Evolutionary conservation across 2,113 vertebrate species (phyloP).

Genomic region (Xenopus laevis): DNA sequence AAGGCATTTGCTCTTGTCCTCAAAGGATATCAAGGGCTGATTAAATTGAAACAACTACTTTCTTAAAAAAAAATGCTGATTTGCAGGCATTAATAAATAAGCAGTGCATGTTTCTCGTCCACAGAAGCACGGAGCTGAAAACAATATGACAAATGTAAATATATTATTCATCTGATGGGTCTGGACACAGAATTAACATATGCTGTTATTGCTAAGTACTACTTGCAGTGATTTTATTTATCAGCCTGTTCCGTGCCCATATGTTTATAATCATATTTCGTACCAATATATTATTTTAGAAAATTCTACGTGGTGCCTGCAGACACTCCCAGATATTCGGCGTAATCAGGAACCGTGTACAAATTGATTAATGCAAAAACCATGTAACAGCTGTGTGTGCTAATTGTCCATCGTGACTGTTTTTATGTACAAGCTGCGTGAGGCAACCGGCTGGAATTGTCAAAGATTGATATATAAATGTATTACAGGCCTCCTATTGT

Average conservation of each 20-base stretch:
- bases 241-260: neutral
- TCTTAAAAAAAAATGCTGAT: constrained; percentile 37
- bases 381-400: neutral
- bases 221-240: neutral
- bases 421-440: neutral
- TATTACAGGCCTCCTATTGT: neutral
- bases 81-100: constrained; percentile 43
- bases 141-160: constrained; percentile 35
- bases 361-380: neutral
- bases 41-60: constrained; percentile 42
- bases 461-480: neutral
- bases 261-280: too few relatives aligned
- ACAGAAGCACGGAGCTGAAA: constrained; percentile 12
- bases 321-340: neutral
- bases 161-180: constrained; percentile 16
- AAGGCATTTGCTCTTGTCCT: constrained; percentile 40
- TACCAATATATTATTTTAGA: neutral
- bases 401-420: neutral
- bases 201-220: neutral
- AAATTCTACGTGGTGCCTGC: too few relatives aligned
- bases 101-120: constrained; percentile 32
- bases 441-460: neutral
- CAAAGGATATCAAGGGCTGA: constrained; percentile 39
- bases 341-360: neutral
- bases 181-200: constrained; percentile 19